Evolutionary conservation across 2,888 invertebrate species (phyloP).

Genomic region (Andrena haemorrhoa): DNA sequence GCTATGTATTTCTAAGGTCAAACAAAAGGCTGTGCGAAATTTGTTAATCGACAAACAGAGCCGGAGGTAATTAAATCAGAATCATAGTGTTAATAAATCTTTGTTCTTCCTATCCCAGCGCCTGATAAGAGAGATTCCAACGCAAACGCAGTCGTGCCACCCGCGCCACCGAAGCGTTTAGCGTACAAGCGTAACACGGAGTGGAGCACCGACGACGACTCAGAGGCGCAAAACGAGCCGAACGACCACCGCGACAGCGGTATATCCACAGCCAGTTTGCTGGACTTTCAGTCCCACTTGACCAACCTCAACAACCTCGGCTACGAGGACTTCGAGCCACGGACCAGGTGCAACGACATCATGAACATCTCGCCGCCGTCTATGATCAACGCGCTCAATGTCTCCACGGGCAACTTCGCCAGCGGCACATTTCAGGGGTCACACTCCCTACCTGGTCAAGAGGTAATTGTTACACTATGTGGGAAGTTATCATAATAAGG

Average conservation of each 20-base stretch:
- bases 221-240: constrained; percentile 77
- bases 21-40: too few relatives aligned
- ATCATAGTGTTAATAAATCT: too few relatives aligned
- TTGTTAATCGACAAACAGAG: too few relatives aligned
- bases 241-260: constrained; percentile 87
- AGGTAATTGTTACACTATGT: constrained; percentile 69
- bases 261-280: constrained; percentile 84
- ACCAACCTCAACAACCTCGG: constrained; percentile 84
- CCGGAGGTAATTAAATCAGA: too few relatives aligned
- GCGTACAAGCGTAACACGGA: constrained; percentile 81
- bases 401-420: constrained; percentile 79
- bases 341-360: constrained; percentile 82
- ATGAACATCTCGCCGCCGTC: constrained; percentile 84
- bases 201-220: constrained; percentile 81
- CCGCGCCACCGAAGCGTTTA: constrained; percentile 85
- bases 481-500: neutral
- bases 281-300: constrained; percentile 83
- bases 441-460: constrained; percentile 77
- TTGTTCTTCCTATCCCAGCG: constrained; percentile 79
- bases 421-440: constrained; percentile 80
- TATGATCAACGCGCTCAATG: constrained; percentile 80
- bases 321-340: constrained; percentile 85
- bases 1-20: too few relatives aligned
- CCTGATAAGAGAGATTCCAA: constrained; percentile 87
- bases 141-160: constrained; percentile 84